A percentile compares a stretch with the other conserved stretches of the same genome.
Evolutionary conservation across 1,140 invertebrate genomes (phyloP).

Genomic region (Dendroctonus ponderosae): DNA sequence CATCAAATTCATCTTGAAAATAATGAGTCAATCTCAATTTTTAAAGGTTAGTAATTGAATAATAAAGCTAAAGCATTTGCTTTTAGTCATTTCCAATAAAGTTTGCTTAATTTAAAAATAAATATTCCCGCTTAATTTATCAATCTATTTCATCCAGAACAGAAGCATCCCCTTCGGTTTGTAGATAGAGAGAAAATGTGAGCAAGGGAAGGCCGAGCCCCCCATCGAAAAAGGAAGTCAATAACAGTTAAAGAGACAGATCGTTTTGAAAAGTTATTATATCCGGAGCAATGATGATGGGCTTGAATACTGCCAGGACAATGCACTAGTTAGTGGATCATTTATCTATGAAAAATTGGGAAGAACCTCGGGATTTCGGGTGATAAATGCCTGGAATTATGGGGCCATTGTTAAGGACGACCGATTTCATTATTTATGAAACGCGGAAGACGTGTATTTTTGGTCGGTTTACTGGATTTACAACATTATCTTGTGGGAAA

Average conservation of each 20-base stretch:
- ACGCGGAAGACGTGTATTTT: no score
- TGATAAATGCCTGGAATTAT: constrained; percentile 25
- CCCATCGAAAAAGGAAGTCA: constrained; percentile 2
- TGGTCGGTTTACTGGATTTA: no score
- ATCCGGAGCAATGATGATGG: constrained; percentile 2
- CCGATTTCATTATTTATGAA: no score
- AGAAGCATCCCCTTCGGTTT: background rate
- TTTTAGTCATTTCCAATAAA: no score
- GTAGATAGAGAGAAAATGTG: background rate
- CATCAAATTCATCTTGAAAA: no score
- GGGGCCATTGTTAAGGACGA: constrained; percentile 17
- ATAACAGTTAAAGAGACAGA: constrained; percentile 12
- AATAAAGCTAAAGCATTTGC: no score
- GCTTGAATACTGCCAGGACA: constrained; percentile 17
- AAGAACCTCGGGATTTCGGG: constrained; percentile 12
- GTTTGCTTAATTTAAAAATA: no score
- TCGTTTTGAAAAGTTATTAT: background rate
- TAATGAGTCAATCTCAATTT: no score
- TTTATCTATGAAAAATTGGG: constrained; percentile 35
- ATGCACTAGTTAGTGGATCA: constrained; percentile 40
- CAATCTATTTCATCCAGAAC: background rate
- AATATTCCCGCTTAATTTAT: background rate
- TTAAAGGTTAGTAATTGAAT: no score
- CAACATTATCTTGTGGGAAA: no score
- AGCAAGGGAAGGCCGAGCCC: background rate